Base-by-base conservation (phyloP, 2,888 invertebrate species). In the Erebia palarica region DNA sequence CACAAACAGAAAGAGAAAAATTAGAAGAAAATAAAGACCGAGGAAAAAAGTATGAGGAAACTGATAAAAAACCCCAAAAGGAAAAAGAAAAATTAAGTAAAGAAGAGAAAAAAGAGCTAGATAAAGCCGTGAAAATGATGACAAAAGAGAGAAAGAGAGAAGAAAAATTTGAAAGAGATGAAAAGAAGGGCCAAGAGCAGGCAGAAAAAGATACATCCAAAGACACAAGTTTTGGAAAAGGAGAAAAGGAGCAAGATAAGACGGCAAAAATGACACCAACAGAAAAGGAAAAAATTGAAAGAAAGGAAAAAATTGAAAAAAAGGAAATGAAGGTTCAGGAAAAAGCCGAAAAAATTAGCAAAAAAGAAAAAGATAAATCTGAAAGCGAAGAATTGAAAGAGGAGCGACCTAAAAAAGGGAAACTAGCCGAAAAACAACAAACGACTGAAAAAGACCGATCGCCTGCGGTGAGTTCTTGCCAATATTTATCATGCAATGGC, bases 1-100 rank as follows among this genome's bases (percentile, higher is more conserved):
- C 16, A 53, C 74, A 72, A 57, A 73, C 16, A 53, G 75, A 72
- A 57, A 73, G 59, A 68, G 71, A 73, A 42, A 67, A 68, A 2
- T 16, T 14, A 59, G 10, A 11, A 57, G 21, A 57, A 13, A 57
- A 13, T 21, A 21, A 21, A 5, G 57, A 57, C 3, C 11, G 11
- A 57, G 57, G 21, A 13, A 57, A 21, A 3, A 44, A 10, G 11
- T 44, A 44, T 44, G 66, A 66, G 36, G 59, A 53, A 36, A 55
- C 18, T 27, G 47, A 71, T 59, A 64, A 68, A 60, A 58, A 42
- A 13, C 4, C 49, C 2, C 44, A 16, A 11, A 73, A 70, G 49
- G 73, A 65, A 68, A 18, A 55, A 51, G 68, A 66, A 73, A 68
- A 36, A n/a, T 57, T 57, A n/a, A 51, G 65, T 11, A 59, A 42